Base-by-base conservation (phyloP, 2,888 invertebrate genomes). In the Choristoneura rosaceana region DNA sequence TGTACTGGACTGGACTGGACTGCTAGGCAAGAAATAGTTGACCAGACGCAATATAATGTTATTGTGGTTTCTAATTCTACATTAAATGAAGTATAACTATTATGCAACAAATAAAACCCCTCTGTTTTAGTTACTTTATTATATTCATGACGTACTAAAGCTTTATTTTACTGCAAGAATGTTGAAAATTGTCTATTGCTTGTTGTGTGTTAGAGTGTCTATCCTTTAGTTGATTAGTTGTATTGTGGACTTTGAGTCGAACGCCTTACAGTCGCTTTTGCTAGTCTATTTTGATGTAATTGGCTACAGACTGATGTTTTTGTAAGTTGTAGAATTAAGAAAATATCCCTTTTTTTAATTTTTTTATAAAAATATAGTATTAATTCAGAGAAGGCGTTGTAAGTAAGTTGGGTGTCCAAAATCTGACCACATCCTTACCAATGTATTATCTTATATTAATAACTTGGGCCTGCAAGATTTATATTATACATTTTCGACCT, bases 261-360 rank as follows among this genome's bases (percentile, higher is more conserved):
- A 10, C 9, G 25, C 25, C 25, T 25, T 55, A 25, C 55, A 55
- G 55, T 55, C 55, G 55, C 55, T 25, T 55, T 55, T 55, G 55
- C 55, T 55, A 55, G 55, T 55, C 55, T 25, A 17, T 25, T 55
- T 55, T 25, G 50, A 52, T 17, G 14, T 55, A 15, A 47, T 47
- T n/a, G 47, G 47, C n/a, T 55, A 12, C 55, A 12, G 55, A 55
- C 55, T 55, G 55, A 55, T 55, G 55, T 55, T 55, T 47, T 52
- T 55, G 25, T 55, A 55, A 55, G 55, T 25, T 25, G 3, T 55
- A 12, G 17, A 9, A 52, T 52, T 55, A 55, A 25, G 12, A 25
- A 55, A 55, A 9, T n/a, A 5, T 25, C 25, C 12, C 25, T 55
- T 55, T 55, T 25, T 55, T 55, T 25, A 25, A 12, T 55, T 55